phyloP scores from a whole-genome alignment of 1,140 invertebrate genomes.

The Meloidogyne chitwoodi region DNA sequence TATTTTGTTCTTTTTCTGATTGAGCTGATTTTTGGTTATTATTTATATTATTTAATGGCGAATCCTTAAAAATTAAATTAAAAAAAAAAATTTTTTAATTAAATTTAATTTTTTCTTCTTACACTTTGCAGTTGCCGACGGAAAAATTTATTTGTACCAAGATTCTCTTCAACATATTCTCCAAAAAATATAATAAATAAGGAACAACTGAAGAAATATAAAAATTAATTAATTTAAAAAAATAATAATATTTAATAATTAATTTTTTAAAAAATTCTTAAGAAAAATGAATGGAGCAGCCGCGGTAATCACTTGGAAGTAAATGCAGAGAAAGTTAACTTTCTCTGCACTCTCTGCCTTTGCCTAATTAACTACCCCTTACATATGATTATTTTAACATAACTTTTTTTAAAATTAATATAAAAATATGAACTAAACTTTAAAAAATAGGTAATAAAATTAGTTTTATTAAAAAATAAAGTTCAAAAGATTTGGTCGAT shows the following conservation, averaged over 20 bases:
- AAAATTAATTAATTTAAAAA: neutral
- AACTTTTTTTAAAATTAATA: too few species aligned
- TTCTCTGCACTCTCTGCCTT: too few species aligned
- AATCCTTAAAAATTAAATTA: neutral
- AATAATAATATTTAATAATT: neutral
- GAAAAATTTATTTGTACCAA: slow-evolving; percentile 3
- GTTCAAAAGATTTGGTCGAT: too few species aligned
- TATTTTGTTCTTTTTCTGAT: neutral
- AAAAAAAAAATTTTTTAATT: neutral
- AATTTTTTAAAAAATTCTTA: neutral
- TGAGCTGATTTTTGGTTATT: neutral
- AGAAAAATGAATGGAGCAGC: too few species aligned
- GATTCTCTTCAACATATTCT: slow-evolving; percentile 16
- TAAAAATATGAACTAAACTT: too few species aligned
- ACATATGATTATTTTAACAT: too few species aligned
- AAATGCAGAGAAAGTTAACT: too few species aligned
- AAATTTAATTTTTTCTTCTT: neutral
- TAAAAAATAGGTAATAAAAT: too few species aligned
- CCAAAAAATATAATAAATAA: slow-evolving; percentile 4
- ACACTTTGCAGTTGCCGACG: neutral
- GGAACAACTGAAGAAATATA: neutral
- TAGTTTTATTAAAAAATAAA: too few species aligned
- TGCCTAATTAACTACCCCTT: too few species aligned
- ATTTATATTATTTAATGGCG: neutral
- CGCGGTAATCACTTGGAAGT: too few species aligned